Percentiles rank a stretch among this genome's conserved stretches.
These are phyloP conservation scores for Apamea anceps DNA, from an alignment of 2,888 invertebrate species.

Conservation along the genomic window DNA sequence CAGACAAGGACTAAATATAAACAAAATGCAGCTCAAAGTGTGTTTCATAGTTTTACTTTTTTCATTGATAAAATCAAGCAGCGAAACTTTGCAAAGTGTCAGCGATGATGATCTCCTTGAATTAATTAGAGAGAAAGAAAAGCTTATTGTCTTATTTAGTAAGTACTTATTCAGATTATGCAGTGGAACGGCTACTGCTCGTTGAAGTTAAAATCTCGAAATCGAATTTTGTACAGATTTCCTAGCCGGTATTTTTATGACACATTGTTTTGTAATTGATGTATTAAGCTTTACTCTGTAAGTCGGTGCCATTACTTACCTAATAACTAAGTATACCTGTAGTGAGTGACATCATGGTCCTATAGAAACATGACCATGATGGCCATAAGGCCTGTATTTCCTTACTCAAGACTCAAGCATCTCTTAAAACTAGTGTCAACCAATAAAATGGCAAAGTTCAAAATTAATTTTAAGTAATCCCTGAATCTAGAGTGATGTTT, in stretches of 20 bases:
- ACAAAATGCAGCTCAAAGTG: conserved; percentile 72
- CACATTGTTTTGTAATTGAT: conserved; percentile 19
- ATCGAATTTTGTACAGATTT: background rate
- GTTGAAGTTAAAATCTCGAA: conserved; percentile 1
- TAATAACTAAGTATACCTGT: background rate
- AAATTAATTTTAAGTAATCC: background rate
- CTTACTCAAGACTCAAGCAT: background rate
- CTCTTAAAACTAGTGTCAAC: background rate
- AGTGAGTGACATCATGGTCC: background rate
- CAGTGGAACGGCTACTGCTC: background rate
- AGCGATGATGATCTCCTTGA: conserved; percentile 95
- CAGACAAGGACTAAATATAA: background rate
- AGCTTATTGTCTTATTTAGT: conserved; percentile 95
- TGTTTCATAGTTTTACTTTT: conserved; percentile 61
- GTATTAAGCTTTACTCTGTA: background rate
- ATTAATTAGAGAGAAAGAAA: conserved; percentile 94
- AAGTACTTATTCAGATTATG: conserved; percentile 83
- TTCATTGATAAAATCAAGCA: conserved; percentile 70
- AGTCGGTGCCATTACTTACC: background rate
- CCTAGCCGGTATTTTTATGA: conserved; percentile 33
- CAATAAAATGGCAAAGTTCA: background rate
- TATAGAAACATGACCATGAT: conserved; percentile 1
- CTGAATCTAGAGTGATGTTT: background rate
- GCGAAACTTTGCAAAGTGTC: conserved; percentile 90
- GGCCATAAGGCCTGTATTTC: background rate